Conservation (phyloP, 2,113 vertebrate genomes). For the Heterochromis multidens region DNA sequence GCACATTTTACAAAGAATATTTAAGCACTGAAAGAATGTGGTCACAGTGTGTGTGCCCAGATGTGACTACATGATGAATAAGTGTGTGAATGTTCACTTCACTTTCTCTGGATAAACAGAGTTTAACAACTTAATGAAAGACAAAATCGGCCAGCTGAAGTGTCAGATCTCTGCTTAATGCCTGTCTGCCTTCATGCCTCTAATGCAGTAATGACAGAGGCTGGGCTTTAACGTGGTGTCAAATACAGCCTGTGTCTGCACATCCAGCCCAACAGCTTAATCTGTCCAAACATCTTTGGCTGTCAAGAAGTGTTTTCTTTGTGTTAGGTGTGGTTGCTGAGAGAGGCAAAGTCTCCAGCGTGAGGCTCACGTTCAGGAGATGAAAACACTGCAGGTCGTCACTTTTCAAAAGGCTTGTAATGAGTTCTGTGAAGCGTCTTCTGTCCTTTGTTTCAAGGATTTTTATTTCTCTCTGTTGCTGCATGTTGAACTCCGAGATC, state of each 20-base stretch:
- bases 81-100: background rate
- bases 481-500: background rate
- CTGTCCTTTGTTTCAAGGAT: background rate
- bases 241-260: slow-evolving; percentile 12
- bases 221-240: background rate
- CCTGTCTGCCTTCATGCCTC: background rate
- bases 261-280: background rate
- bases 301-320: slow-evolving; percentile 5
- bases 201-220: slow-evolving; percentile 1
- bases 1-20: background rate
- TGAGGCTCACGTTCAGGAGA: background rate
- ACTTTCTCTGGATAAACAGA: background rate
- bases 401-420: background rate
- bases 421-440: background rate
- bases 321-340: slow-evolving; percentile 19
- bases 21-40: background rate
- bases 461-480: background rate
- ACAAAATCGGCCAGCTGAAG: background rate
- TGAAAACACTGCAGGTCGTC: background rate
- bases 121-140: slow-evolving; percentile 15
- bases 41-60: background rate
- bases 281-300: slow-evolving; percentile 19
- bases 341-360: background rate
- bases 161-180: background rate
- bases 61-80: background rate